Conservation (phyloP, 2,797 vertebrate species). For the Etheostoma perlongum region DNA sequence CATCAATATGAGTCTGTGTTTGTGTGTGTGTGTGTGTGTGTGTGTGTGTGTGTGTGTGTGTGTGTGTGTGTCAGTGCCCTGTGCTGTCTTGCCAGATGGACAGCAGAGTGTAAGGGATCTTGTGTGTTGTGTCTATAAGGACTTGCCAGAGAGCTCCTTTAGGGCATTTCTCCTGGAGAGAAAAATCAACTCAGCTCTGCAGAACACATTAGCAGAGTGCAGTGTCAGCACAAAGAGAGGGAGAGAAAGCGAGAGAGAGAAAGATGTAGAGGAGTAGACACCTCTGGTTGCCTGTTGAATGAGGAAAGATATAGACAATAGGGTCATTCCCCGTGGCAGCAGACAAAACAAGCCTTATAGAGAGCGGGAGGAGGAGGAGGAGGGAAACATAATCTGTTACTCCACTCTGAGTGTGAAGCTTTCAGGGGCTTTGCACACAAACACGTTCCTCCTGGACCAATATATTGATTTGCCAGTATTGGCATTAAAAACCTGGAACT, state of each 20-base stretch:
- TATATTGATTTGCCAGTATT: conserved; percentile 1
- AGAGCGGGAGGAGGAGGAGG: conserved; percentile 9
- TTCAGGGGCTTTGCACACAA: neutral
- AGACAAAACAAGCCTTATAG: conserved; percentile 60
- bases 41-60: conserved; percentile 25
- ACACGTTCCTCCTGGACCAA: neutral
- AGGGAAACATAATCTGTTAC: conserved; percentile 70
- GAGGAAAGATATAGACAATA: conserved; percentile 48
- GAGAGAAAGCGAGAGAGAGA: neutral
- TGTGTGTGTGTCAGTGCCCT: conserved; percentile 15
- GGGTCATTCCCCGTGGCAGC: conserved; percentile 49
- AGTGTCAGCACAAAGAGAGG: conserved; percentile 52
- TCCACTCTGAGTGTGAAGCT: conserved; percentile 44
- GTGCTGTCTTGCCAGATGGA: conserved; percentile 32
- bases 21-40: conserved; percentile 8
- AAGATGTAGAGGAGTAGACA: conserved; percentile 34
- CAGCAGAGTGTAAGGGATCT: conserved; percentile 27
- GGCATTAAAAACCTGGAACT: neutral
- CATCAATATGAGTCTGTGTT: conserved; percentile 4
- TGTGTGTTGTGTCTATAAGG: conserved; percentile 26
- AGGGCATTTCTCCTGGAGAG: conserved; percentile 31
- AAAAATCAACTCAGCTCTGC: conserved; percentile 56
- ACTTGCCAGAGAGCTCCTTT: conserved; percentile 20
- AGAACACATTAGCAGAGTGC: conserved; percentile 70
- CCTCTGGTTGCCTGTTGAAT: conserved; percentile 42